Base-by-base conservation (phyloP, 1,140 invertebrate species). In the Cylas formicarius region DNA sequence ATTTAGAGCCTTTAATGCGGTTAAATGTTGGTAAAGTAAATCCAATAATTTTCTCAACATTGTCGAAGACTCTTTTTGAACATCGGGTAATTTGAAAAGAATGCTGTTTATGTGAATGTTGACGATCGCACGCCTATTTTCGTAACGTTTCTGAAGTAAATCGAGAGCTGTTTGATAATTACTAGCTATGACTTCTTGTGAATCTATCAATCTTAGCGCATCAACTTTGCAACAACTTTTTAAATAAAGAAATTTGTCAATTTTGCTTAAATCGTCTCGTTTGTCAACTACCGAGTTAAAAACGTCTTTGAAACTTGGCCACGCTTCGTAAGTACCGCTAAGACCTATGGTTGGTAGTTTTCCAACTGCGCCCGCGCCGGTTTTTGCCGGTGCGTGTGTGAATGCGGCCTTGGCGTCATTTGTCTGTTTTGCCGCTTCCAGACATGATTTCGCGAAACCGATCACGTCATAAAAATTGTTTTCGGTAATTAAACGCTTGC, bases 141-240 rank as follows among this genome's bases (percentile, higher is more conserved):
- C 39, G 33, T 17, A 41, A 11, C 39, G 16, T 36, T 41, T 33
- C 13, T 33, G 7, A 8, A 41, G 28, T 2, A 41, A 33, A 11
- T 41, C 19, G 16, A 41, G 13, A 4, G 39, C 39, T 5, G 37
- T 44, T 9, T 29, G 1, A 19, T 36, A 35, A 36, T 37, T 44
- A 9, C 5, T 11, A 10, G 31, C n/a, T 14, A 20, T 44, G 9
- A 35, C 18, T 4, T 36, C 28, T 14, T 36, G 1, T 19, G 19
- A 23, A n/a, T 21, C 41, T 5, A 44, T 23, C 6, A 35, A 17
- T 18, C 20, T 31, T n/a, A 44, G 16, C 11, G 41, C 41, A 40
- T 44, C 32, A 14, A 16, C 34, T 41, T 44, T 44, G 37, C 33
- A 36, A 35, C 36, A 44, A 8, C 22, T 9, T 39, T 37, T 43